Evolutionary conservation across 2,888 invertebrate species (phyloP).

Genomic region (Meiosimyza platycephala): DNA sequence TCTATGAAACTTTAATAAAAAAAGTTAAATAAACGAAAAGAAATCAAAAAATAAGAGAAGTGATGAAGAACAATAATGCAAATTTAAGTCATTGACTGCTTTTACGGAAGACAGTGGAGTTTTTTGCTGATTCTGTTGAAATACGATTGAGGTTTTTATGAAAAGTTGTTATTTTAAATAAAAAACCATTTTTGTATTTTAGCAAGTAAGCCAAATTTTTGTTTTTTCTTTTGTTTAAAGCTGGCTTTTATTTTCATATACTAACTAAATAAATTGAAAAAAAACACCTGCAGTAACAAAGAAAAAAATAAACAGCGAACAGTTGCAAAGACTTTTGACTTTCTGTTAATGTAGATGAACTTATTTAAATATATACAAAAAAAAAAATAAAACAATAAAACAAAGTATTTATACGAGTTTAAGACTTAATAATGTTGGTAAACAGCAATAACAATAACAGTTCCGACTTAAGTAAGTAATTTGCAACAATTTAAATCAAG

Average conservation of each 20-base stretch:
- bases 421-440: too few species aligned
- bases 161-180: background rate
- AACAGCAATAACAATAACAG: too few species aligned
- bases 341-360: background rate
- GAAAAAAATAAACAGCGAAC: background rate
- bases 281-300: constrained; percentile 11
- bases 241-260: background rate
- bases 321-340: constrained; percentile 2
- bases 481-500: too few species aligned
- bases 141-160: background rate
- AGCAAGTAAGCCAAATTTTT: background rate
- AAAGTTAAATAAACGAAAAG: constrained; percentile 4
- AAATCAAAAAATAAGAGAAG: constrained; percentile 13
- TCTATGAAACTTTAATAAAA: constrained; percentile 23
- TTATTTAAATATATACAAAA: background rate
- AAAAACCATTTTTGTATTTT: background rate
- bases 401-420: too few species aligned
- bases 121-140: constrained; percentile 6
- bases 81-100: constrained; percentile 16
- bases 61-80: constrained; percentile 28
- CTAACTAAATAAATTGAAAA: background rate
- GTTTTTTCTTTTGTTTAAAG: background rate
- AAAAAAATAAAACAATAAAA: too few species aligned
- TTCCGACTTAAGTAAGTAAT: too few species aligned
- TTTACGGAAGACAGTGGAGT: background rate